phyloP scores from a whole-genome alignment of 2,888 invertebrate genomes.

The Carterocephalus palaemon region DNA sequence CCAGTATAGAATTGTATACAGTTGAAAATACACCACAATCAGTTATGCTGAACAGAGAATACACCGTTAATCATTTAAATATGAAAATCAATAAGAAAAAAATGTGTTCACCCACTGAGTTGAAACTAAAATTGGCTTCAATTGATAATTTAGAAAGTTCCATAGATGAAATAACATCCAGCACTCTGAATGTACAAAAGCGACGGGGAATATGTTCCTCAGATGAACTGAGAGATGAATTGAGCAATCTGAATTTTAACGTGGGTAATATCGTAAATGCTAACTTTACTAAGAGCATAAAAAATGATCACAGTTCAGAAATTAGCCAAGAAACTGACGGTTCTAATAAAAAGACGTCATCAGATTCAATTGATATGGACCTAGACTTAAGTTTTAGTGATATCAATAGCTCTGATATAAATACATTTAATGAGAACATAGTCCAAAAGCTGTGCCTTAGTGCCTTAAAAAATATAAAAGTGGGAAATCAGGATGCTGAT shows the following conservation, averaged over 20 bases:
- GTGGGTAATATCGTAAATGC: conserved; percentile 55
- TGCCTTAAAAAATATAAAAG: conserved; percentile 75
- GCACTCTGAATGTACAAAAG: conserved; percentile 70
- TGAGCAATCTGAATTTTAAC: conserved; percentile 57
- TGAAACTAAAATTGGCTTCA: conserved; percentile 65
- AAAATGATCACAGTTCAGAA: conserved; percentile 60
- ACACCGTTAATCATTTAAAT: conserved; percentile 40
- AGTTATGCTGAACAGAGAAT: conserved; percentile 42
- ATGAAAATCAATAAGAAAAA: conserved; percentile 52
- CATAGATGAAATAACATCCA: conserved; percentile 67
- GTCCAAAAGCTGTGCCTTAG: conserved; percentile 75
- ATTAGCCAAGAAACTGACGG: conserved; percentile 71
- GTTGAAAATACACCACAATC: conserved; percentile 70
- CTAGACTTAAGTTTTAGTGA: conserved; percentile 77
- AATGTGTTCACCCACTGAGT: conserved; percentile 73
- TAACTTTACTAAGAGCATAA: conserved; percentile 60
- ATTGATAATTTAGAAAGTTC: conserved; percentile 67
- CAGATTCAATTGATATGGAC: conserved; percentile 75
- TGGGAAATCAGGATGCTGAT: conserved; percentile 75
- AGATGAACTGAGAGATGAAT: conserved; percentile 68
- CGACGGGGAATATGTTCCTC: conserved; percentile 79
- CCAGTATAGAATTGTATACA: conserved; percentile 71
- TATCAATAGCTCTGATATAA: conserved; percentile 76
- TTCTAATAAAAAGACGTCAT: conserved; percentile 73
- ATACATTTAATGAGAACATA: conserved; percentile 76